Evolutionary conservation across 2,888 invertebrate species (phyloP).

Genomic region (Gari tellinella): DNA sequence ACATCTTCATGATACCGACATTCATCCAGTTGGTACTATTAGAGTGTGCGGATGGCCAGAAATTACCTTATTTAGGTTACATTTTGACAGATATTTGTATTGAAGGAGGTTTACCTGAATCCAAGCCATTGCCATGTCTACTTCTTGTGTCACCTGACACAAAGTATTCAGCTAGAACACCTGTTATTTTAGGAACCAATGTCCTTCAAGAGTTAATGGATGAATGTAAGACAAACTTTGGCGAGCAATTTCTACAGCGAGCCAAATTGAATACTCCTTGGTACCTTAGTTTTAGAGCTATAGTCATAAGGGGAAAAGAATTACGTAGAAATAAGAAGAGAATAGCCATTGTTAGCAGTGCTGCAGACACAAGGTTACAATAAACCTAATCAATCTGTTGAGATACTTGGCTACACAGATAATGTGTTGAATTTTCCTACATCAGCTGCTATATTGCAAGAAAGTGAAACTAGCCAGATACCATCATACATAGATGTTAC

Average conservation of each 20-base stretch:
- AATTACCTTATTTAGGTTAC: constrained; percentile 45
- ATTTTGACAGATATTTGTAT: constrained; percentile 19
- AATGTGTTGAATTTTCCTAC: constrained; percentile 1
- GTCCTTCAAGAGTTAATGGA: constrained; percentile 25
- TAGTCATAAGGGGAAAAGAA: constrained; percentile 9
- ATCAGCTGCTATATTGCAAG: constrained; percentile 22
- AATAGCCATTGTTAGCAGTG: constrained; percentile 20
- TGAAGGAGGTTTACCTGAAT: constrained; percentile 8
- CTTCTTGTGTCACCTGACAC: constrained; percentile 45
- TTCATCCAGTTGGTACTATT: constrained; percentile 35
- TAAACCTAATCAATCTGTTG: constrained; percentile 3
- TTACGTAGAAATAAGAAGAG: constrained; percentile 18
- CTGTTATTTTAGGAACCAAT: constrained; percentile 50
- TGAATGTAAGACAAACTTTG: constrained; percentile 23
- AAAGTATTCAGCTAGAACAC: constrained; percentile 24
- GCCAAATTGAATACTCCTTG: constrained; percentile 34
- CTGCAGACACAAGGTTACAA: not conserved
- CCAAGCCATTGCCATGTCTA: constrained; percentile 6
- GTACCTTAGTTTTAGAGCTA: constrained; percentile 30
- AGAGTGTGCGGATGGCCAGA: constrained; percentile 53
- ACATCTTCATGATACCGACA: constrained; percentile 8
- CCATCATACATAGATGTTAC: constrained; percentile 17
- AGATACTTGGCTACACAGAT: constrained; percentile 11
- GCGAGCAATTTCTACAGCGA: constrained; percentile 39
- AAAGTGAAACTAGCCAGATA: not conserved